Conservation (phyloP, 1,140 invertebrate species). For the Colletes gigas region DNA sequence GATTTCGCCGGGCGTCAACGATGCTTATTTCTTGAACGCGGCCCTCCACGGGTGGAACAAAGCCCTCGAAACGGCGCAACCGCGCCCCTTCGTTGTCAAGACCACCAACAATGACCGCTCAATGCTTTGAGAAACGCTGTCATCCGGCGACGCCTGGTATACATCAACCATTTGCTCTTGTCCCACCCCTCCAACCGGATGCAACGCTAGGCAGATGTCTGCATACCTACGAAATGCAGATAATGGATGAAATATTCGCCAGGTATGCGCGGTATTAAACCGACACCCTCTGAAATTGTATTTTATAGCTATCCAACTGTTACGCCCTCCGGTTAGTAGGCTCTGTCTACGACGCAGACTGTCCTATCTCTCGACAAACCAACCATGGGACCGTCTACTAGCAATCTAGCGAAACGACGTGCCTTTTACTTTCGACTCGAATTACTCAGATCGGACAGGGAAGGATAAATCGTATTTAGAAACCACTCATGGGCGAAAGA, state of each 20-base stretch:
- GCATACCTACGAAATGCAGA: slow-evolving; percentile 61
- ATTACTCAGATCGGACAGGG: too few relatives aligned
- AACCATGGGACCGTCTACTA: background rate
- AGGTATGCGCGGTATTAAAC: slow-evolving; percentile 66
- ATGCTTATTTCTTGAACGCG: slow-evolving; percentile 4
- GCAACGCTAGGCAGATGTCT: slow-evolving; percentile 40
- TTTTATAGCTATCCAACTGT: slow-evolving; percentile 51
- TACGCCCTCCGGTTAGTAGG: background rate
- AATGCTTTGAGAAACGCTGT: slow-evolving; percentile 12
- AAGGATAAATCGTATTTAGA: too few relatives aligned
- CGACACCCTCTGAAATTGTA: slow-evolving; percentile 59
- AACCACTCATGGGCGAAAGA: too few relatives aligned
- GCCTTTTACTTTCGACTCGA: too few relatives aligned
- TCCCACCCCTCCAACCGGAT: slow-evolving; percentile 7
- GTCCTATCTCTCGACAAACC: background rate
- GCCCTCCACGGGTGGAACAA: background rate
- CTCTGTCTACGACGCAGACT: background rate
- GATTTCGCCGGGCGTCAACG: background rate
- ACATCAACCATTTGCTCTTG: slow-evolving; percentile 40
- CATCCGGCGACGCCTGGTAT: background rate
- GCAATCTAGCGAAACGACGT: too few relatives aligned
- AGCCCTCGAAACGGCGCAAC: slow-evolving; percentile 7
- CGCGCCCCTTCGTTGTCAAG: slow-evolving; percentile 15
- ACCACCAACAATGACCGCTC: slow-evolving; percentile 19
- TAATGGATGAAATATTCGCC: slow-evolving; percentile 64